A percentile compares a stretch with the other conserved stretches of the same genome.
These are phyloP conservation scores for Psilanteris sp. DNA, from an alignment of 1,140 invertebrate genomes.

Conservation along the genomic window DNA sequence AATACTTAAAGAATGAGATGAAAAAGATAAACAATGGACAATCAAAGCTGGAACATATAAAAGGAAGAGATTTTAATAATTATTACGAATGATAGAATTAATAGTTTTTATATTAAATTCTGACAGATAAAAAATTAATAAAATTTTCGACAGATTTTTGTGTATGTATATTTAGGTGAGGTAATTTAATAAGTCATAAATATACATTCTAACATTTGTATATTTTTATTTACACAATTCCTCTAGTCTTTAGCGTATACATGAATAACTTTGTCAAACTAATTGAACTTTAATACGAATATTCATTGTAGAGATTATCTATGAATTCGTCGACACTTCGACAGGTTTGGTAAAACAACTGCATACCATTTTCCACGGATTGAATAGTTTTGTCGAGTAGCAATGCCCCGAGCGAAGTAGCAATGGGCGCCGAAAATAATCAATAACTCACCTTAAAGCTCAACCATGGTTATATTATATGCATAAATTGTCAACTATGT, in stretches of 20 bases:
- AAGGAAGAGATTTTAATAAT: no score
- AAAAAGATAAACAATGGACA: no score
- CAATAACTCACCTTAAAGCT: slow-evolving; percentile 52
- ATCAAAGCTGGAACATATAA: no score
- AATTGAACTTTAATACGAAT: slow-evolving; percentile 44
- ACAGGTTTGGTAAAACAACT: slow-evolving; percentile 41
- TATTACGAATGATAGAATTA: no score
- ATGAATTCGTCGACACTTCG: slow-evolving; percentile 50
- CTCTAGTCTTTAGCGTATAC: slow-evolving; percentile 1
- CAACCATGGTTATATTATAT: slow-evolving; percentile 48
- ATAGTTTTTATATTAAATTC: no score
- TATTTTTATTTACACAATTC: no score
- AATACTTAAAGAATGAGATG: no score
- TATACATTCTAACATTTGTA: no score
- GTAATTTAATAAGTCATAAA: no score
- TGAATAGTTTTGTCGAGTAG: slow-evolving; percentile 46
- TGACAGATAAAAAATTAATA: no score
- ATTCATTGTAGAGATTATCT: slow-evolving; percentile 42
- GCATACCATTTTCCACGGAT: slow-evolving; percentile 40
- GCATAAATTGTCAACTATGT: slow-evolving; percentile 56
- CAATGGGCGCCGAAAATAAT: slow-evolving; percentile 43
- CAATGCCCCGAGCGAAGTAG: slow-evolving; percentile 16
- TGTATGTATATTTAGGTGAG: no score
- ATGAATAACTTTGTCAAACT: slow-evolving; percentile 45
- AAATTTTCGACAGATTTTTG: no score